Base-by-base conservation (phyloP, 2,888 invertebrate species). In the Oscheius sp. region DNA sequence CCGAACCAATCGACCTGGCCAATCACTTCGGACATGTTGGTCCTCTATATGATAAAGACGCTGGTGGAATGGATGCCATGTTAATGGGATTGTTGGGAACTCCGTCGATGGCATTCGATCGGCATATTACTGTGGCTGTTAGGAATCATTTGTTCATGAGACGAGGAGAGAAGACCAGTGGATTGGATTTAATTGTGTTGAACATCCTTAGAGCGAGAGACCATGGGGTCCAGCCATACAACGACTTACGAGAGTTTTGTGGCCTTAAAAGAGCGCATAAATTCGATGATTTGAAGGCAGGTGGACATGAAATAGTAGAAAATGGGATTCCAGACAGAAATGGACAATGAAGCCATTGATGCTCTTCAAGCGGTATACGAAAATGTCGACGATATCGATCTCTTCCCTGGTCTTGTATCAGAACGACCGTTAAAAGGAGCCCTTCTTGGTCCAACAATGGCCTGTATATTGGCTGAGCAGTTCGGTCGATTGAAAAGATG, bases 401-500 rank as follows among this genome's bases (percentile, higher is more conserved):
- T 96, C 2, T 97, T 96, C 90, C 93, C 95, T 0, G 96, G 95
- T n/a, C 93, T 94, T 2, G 91, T 95, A 91, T 92, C 93, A 78
- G 90, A 90, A 86, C 89, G 92, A 2, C 87, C 89, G 0, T 56
- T 94, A 4, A 92, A 93, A 82, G 95, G 95, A 9, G 95, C 80
- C 24, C 67, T 81, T 0, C 72, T 96, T 0, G 96, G 96, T 2
- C 95, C 95, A 0, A 95, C 96, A 0, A 93, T 96, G 86, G 94
- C 94, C n/a, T 90, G 90, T 92, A 93, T 97, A 83, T 93, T 97
- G 80, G 95, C 94, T 61, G 92, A 93, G 57, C 96, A 96, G 88
- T 86, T 86, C 69, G 80, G 80, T 44, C 68, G 86, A 45, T 69
- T 84, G 41, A 85, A 85, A 70, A 93, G 93, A 85, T 96, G 96